Conservation (phyloP, 2,113 vertebrate genomes). For the Tiliqua scincoides region DNA sequence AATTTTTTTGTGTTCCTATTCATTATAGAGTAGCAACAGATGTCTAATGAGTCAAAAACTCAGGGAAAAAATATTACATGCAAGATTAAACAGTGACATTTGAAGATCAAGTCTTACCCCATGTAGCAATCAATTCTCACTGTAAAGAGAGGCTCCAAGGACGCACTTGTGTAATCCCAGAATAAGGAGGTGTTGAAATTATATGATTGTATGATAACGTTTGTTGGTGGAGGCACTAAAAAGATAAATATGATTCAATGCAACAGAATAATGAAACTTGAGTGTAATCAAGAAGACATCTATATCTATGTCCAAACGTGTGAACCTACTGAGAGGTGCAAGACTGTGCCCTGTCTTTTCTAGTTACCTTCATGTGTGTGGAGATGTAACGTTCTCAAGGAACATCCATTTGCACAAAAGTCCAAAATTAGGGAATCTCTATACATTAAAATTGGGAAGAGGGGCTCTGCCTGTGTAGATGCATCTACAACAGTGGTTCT, state of each 20-base stretch:
- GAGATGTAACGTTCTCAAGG: no score
- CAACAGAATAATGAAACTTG: neutral
- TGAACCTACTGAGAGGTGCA: neutral
- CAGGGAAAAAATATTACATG: neutral
- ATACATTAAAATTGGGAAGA: neutral
- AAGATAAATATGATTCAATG: slow-evolving; percentile 29
- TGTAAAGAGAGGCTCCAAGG: slow-evolving; percentile 57
- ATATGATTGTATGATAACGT: slow-evolving; percentile 51
- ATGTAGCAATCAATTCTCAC: slow-evolving; percentile 66
- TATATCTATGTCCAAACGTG: neutral
- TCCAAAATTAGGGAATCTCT: neutral
- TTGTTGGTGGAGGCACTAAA: slow-evolving; percentile 68
- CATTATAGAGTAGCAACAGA: neutral
- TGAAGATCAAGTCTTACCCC: slow-evolving; percentile 59
- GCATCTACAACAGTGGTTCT: neutral
- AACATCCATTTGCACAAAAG: neutral
- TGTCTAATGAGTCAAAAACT: neutral
- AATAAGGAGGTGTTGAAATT: slow-evolving; percentile 57
- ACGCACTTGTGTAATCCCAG: slow-evolving; percentile 65
- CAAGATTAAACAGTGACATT: neutral
- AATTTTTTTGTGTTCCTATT: neutral
- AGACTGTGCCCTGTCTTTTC: no score
- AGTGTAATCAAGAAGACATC: neutral
- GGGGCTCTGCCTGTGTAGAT: neutral
- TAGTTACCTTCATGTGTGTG: no score